Percentiles rank a stretch among this genome's conserved stretches.
These are phyloP conservation scores for Euphydryas editha DNA, from an alignment of 2,888 invertebrate species.

Conservation along the genomic window DNA sequence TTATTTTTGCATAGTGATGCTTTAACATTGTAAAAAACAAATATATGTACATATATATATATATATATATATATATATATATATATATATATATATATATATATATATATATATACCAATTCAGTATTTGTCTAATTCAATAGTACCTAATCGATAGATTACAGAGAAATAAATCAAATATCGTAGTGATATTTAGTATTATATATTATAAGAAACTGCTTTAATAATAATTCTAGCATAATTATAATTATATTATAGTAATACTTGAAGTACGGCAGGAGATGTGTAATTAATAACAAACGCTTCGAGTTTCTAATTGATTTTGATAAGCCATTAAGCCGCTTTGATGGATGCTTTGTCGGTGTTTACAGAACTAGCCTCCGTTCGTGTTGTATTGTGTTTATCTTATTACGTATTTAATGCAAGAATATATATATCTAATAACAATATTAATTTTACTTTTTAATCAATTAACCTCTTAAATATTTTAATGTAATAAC, in stretches of 20 bases:
- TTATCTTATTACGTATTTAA: constrained; percentile 6
- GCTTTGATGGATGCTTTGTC: constrained; percentile 74
- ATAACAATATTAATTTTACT: background rate
- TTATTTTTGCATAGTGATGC: too few relatives aligned
- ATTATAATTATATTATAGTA: background rate
- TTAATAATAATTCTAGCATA: background rate
- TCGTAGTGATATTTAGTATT: too few relatives aligned
- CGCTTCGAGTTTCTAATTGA: constrained; percentile 79
- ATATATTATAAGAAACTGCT: background rate
- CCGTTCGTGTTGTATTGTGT: constrained; percentile 22
- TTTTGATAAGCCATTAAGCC: constrained; percentile 81
- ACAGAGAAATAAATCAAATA: too few relatives aligned
- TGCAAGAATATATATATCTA: constrained; percentile 1
- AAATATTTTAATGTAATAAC: too few relatives aligned
- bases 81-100: too few relatives aligned
- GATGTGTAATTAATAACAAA: constrained; percentile 36
- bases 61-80: too few relatives aligned
- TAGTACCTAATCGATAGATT: too few relatives aligned
- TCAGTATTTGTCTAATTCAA: too few relatives aligned
- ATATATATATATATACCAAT: too few relatives aligned
- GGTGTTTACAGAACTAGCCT: constrained; percentile 63
- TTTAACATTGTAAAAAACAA: too few relatives aligned
- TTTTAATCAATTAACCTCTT: background rate
- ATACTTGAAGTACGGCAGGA: constrained; percentile 1
- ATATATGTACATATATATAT: too few relatives aligned